Conservation (phyloP, 2,888 invertebrate genomes). For the Cryptocephalus moraei region DNA sequence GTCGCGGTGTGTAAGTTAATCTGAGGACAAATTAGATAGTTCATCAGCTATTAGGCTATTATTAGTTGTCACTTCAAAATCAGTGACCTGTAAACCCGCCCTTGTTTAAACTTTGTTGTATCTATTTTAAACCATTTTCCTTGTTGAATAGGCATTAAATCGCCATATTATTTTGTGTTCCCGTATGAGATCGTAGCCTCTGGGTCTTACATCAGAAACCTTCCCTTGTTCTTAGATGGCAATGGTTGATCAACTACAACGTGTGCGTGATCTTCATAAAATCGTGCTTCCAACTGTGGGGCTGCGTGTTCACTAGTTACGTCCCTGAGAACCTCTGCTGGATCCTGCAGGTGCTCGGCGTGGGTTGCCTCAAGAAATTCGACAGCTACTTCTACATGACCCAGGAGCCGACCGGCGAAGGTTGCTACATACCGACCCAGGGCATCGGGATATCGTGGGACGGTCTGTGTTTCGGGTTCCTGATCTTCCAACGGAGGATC, state of each 20-base stretch:
- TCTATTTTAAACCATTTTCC: too few species aligned
- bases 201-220: too few species aligned
- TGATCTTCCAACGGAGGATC: constrained; percentile 82
- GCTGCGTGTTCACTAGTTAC: constrained; percentile 69
- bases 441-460: constrained; percentile 93
- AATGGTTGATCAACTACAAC: constrained; percentile 79
- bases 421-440: constrained; percentile 62
- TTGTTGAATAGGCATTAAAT: too few species aligned
- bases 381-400: constrained; percentile 13
- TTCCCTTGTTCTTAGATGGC: constrained; percentile 57
- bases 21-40: too few species aligned
- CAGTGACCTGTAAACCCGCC: too few species aligned
- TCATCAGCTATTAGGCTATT: too few species aligned
- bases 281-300: constrained; percentile 79
- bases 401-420: not conserved
- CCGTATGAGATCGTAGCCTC: too few species aligned
- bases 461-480: constrained; percentile 85
- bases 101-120: too few species aligned
- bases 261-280: constrained; percentile 83
- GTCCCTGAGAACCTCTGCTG: constrained; percentile 51
- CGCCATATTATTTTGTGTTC: too few species aligned
- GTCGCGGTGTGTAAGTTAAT: too few species aligned
- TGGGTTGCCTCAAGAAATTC: constrained; percentile 77
- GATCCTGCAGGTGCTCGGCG: constrained; percentile 77
- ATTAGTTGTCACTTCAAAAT: too few species aligned